phyloP scores from a whole-genome alignment of 2,888 invertebrate species.

The Chymomyza procnemis region DNA sequence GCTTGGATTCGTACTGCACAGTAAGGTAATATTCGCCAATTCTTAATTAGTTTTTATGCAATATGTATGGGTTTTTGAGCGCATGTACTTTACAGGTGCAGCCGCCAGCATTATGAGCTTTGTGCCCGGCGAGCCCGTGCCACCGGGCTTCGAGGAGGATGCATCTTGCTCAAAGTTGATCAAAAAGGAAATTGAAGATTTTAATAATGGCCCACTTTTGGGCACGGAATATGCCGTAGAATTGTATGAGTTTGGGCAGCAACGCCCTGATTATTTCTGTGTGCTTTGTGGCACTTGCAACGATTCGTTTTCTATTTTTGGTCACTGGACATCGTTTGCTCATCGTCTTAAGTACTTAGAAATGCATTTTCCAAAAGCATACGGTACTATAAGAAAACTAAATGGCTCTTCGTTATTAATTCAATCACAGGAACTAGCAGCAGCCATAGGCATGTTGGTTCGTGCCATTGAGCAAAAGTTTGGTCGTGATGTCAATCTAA shows the following conservation, averaged over 20 bases:
- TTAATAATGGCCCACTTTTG: slow-evolving; percentile 80
- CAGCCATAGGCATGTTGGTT: slow-evolving; percentile 74
- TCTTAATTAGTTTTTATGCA: not conserved
- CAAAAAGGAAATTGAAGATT: slow-evolving; percentile 79
- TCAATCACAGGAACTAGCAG: slow-evolving; percentile 10
- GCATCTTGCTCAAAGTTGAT: slow-evolving; percentile 79
- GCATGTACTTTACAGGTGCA: not conserved
- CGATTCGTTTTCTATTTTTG: slow-evolving; percentile 87
- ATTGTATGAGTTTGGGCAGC: slow-evolving; percentile 82
- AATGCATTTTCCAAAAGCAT: slow-evolving; percentile 80
- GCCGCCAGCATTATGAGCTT: slow-evolving; percentile 69
- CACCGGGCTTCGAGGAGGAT: slow-evolving; percentile 85
- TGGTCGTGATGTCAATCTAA: slow-evolving; percentile 83
- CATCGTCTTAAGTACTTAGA: slow-evolving; percentile 86
- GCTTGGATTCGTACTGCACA: not conserved
- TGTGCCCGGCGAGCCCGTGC: slow-evolving; percentile 83
- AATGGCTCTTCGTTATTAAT: slow-evolving; percentile 19
- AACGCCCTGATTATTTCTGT: slow-evolving; percentile 87
- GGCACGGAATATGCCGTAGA: slow-evolving; percentile 91
- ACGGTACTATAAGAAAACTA: slow-evolving; percentile 67
- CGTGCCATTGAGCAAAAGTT: slow-evolving; percentile 87
- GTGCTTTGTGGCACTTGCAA: slow-evolving; percentile 89
- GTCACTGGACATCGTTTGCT: slow-evolving; percentile 88
- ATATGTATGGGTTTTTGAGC: not conserved
- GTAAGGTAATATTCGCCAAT: not conserved